These are phyloP conservation scores for Lochmaea capreae DNA, from an alignment of 2,888 invertebrate species.

Conservation along the genomic window DNA sequence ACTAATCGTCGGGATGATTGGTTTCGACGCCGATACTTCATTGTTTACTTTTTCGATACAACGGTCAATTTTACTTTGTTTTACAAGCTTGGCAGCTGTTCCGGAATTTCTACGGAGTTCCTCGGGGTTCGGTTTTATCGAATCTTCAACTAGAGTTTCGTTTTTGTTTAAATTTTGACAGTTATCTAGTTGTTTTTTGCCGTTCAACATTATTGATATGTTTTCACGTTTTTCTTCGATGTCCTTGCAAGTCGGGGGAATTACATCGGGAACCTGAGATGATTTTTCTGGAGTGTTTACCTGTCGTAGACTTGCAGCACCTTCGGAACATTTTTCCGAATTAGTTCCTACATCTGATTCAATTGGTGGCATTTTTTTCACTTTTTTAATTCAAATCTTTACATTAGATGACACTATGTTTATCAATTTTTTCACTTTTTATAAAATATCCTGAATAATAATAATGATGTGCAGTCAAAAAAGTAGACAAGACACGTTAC, in stretches of 20 bases:
- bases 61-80: constrained; percentile 36
- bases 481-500: too few relatives aligned
- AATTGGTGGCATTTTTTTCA: constrained; percentile 4
- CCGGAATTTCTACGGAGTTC: constrained; percentile 36
- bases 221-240: constrained; percentile 13
- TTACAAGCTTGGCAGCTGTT: constrained; percentile 31
- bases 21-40: constrained; percentile 31
- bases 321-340: constrained; percentile 7
- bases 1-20: constrained; percentile 49
- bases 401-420: neutral
- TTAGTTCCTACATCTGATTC: neutral
- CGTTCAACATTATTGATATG: constrained; percentile 1
- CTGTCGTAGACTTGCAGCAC: neutral
- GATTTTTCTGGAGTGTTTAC: constrained; percentile 5
- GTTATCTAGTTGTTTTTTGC: neutral
- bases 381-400: neutral
- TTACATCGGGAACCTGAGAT: constrained; percentile 19
- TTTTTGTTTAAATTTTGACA: neutral
- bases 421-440: neutral
- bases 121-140: constrained; percentile 32
- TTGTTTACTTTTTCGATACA: constrained; percentile 37
- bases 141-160: neutral
- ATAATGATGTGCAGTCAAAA: too few relatives aligned
- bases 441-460: neutral
- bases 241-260: constrained; percentile 14